Conservation (phyloP, 2,113 vertebrate species). For the Notarius lentiginosus region DNA sequence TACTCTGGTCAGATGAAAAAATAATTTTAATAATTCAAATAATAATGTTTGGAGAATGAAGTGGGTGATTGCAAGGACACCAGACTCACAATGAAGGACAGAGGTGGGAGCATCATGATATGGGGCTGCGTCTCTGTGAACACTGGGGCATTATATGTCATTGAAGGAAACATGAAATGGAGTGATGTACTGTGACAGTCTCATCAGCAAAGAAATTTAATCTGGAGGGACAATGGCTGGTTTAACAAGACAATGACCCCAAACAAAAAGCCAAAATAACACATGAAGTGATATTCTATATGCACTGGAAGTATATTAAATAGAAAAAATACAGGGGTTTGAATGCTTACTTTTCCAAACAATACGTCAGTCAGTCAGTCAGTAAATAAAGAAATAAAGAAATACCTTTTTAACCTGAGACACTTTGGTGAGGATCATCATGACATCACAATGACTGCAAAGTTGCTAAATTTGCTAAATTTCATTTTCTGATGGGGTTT, state of each 20-base stretch:
- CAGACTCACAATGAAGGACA: not conserved
- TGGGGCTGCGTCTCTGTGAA: not conserved
- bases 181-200: not conserved
- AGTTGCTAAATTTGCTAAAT: too few species aligned
- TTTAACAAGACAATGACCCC: not conserved
- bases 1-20: not conserved
- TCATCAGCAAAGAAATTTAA: not conserved
- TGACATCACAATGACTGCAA: not conserved
- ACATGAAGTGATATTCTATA: not conserved
- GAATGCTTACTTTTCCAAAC: not conserved
- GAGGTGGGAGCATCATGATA: not conserved
- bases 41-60: too few species aligned
- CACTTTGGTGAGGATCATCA: not conserved
- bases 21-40: not conserved
- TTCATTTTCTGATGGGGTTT: not conserved
- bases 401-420: not conserved
- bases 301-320: not conserved
- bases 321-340: not conserved
- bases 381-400: not conserved
- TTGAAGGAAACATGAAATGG: not conserved
- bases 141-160: not conserved
- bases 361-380: not conserved
- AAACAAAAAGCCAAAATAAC: not conserved
- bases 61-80: not conserved
- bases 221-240: not conserved